Percentiles rank a stretch among this genome's conserved stretches.
Conservation (phyloP, 2,888 invertebrate genomes). For the Salticus scenicus region DNA sequence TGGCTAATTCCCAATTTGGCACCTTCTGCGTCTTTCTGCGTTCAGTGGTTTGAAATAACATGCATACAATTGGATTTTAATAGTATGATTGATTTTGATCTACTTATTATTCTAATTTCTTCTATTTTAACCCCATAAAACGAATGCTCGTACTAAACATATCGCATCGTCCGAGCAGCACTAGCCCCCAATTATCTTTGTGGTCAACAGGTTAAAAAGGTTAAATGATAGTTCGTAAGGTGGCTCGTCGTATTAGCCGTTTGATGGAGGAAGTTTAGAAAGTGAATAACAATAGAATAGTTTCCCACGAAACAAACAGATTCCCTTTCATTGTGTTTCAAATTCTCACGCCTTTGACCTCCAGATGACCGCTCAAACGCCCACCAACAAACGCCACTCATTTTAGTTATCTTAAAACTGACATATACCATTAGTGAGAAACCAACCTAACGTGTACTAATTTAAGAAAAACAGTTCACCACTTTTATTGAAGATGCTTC, state of each 20-base stretch:
- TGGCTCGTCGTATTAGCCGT: constrained; percentile 37
- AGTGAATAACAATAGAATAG: constrained; percentile 40
- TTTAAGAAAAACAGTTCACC: too few species aligned
- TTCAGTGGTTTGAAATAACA: too few species aligned
- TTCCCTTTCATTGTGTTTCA: constrained; percentile 46
- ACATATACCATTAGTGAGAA: constrained; percentile 17
- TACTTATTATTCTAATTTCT: neutral
- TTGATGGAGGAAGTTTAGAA: constrained; percentile 4
- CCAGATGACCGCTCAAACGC: constrained; percentile 42
- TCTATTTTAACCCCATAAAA: neutral
- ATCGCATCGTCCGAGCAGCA: neutral
- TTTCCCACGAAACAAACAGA: constrained; percentile 56
- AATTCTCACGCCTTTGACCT: constrained; percentile 61
- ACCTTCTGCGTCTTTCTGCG: too few species aligned
- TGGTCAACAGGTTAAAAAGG: constrained; percentile 45
- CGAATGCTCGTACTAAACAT: neutral
- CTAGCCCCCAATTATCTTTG: constrained; percentile 31
- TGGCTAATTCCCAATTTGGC: too few species aligned
- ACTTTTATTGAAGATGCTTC: too few species aligned
- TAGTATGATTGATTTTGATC: neutral
- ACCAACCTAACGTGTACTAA: too few species aligned
- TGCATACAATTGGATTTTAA: too few species aligned
- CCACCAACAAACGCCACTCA: constrained; percentile 50
- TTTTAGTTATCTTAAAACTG: constrained; percentile 44
- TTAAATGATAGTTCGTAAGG: constrained; percentile 50